Evolutionary conservation across 2,797 vertebrate species (phyloP), one percentile per base, ranked within the genome.

Genomic region (Enteromius thamalakanensis): DNA sequence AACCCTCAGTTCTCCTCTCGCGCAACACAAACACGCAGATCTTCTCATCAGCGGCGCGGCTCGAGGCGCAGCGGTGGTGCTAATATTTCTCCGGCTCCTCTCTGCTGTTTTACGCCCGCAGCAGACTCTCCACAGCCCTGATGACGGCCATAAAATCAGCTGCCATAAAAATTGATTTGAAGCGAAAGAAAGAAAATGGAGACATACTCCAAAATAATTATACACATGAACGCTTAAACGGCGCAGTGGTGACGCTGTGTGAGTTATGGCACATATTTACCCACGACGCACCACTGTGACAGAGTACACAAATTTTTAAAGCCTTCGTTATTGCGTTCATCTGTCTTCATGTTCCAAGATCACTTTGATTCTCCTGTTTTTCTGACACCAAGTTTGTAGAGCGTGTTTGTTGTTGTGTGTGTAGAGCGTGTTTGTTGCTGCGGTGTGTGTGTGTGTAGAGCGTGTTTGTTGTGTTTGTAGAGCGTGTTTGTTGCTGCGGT

Each of bases 141-240:
- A 90, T 87, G 88, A 90, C 81, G 67, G 81, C 87, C 83, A 88
- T 90, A 90, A 90, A 90, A 89, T 86, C 87, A 86, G 81, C 86
- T 87, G 79, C 89, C 89, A 89, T 89, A 90, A 90, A 90, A 89
- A 90, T 89, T 88, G 89, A 90, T 90, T 89, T 90, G 89, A 90
- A 87, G 86, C 81, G 82, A 89, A 89, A 87, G 88, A 88, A 86
- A 84, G 83, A 86, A 89, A 89, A 90, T 89, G 88, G 88, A 90
- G 89, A 90, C 89, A 90, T 87, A 87, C 87, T 89, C 72, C 79
- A 87, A 90, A 90, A 90, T 89, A 89, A 90, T 90, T 90, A 90
- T 87, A 88, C 89, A 90, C 89, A 90, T 88, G 85, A 90, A 86
- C 83, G 87, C 87, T 87, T 89, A 90, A 90, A 86, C 67, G 88